These are phyloP conservation scores for Musca domestica DNA, from an alignment of 1,140 invertebrate genomes.

Conservation along the genomic window DNA sequence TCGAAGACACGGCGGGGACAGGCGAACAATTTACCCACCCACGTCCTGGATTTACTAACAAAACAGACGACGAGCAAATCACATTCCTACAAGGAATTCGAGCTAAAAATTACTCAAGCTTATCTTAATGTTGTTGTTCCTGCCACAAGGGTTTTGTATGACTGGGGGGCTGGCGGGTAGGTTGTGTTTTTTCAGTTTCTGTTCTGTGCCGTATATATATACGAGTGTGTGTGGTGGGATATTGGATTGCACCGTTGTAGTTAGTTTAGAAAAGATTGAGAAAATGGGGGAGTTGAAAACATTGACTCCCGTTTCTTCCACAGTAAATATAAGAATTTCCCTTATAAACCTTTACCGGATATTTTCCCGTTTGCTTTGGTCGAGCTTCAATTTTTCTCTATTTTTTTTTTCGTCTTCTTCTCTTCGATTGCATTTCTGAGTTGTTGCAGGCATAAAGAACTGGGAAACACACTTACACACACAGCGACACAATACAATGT, in stretches of 20 bases:
- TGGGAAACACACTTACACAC: too few species aligned
- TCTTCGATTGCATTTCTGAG: background rate
- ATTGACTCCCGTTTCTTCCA: background rate
- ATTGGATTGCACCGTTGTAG: too few species aligned
- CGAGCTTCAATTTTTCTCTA: background rate
- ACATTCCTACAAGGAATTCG: slow-evolving; percentile 20
- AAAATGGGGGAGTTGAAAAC: background rate
- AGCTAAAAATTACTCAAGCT: slow-evolving; percentile 20
- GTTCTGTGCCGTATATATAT: too few species aligned
- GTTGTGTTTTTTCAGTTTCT: too few species aligned
- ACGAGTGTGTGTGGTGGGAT: too few species aligned
- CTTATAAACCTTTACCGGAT: slow-evolving; percentile 3
- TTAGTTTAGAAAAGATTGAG: background rate
- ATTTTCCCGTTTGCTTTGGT: background rate
- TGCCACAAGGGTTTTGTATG: slow-evolving; percentile 7
- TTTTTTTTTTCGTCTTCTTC: background rate
- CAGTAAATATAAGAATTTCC: slow-evolving; percentile 9
- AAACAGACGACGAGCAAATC: slow-evolving; percentile 11
- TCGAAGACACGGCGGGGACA: too few species aligned
- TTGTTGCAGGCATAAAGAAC: too few species aligned
- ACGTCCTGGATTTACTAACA: slow-evolving; percentile 12
- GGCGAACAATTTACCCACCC: too few species aligned
- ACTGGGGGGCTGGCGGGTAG: too few species aligned
- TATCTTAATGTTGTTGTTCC: slow-evolving; percentile 22
- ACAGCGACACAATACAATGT: too few species aligned